Evolutionary conservation across 2,797 vertebrate species (phyloP).

Genomic region (Simalia tracyae): DNA sequence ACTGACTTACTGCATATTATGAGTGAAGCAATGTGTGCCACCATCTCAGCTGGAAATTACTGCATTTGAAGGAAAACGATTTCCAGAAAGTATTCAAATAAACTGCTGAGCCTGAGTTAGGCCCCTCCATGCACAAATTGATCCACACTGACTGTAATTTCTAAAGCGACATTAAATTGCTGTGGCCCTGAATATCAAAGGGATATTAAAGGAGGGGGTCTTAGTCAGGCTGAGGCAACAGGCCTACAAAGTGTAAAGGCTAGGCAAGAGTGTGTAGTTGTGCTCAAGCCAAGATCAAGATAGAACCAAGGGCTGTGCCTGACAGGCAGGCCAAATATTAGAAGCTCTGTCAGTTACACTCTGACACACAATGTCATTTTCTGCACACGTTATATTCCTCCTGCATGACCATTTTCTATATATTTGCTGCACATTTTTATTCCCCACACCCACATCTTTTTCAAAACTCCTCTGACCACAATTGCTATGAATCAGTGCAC

Average conservation of each 20-base stretch:
- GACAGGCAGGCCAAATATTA: not conserved
- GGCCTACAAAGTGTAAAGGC: not conserved
- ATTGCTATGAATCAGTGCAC: not conserved
- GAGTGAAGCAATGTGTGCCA: not conserved
- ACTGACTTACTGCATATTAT: not conserved
- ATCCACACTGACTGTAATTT: not conserved
- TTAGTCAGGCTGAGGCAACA: not conserved
- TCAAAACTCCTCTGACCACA: too few relatives aligned
- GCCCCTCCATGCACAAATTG: not conserved
- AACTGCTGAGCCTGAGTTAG: not conserved
- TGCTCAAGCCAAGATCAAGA: not conserved
- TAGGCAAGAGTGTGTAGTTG: not conserved
- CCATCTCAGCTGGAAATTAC: not conserved
- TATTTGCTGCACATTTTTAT: not conserved
- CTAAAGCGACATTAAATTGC: not conserved
- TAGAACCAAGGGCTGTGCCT: not conserved
- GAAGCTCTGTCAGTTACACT: not conserved
- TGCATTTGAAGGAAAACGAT: not conserved
- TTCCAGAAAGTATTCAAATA: not conserved
- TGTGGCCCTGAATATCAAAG: not conserved
- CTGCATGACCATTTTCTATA: not conserved
- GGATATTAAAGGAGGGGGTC: not conserved
- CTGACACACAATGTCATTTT: not conserved
- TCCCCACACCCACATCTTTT: not conserved
- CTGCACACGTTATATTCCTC: not conserved